Base-by-base conservation (phyloP, 2,113 vertebrate species). In the Corythaixoides concolor region DNA sequence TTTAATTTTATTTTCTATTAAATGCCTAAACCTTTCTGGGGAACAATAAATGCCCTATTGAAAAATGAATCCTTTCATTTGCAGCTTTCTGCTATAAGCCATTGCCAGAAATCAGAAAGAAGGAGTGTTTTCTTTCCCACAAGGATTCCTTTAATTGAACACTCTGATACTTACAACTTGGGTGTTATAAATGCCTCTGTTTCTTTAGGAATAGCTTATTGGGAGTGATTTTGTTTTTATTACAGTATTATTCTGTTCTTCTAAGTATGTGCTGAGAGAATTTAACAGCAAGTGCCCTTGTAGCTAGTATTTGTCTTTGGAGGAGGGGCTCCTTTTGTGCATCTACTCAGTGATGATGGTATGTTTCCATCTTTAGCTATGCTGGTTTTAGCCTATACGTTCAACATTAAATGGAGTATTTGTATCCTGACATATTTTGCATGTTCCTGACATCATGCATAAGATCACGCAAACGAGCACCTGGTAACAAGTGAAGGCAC, bases 31-130 rank as follows among this genome's bases (percentile, higher is more conserved):
- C 33, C 26, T 77, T 84, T 80, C 30, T 67, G 41, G 14, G 32
- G 39, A 94, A 82, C 33, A 79, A 30, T 74, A 63, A 77, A 87
- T 47, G 8, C 8, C 6, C 8, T 49, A 24, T 41, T 88, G 58
- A 85, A 85, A 90, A 76, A 39, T 18, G 5, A 62, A 72, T 95
- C 52, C 68, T 96, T 97, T 90, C 11, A 93, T 97, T 96, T 98
- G 85, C 85, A 97, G 69, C 26, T 95, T 97, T 96, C 78, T 95
- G 72, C 90, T 95, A 64, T 63, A 91, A 96, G 63, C 68, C 52
- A 80, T 85, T 96, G 74, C 59, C 86, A 91, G 82, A 77, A 95
- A 89, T 90, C 76, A 91, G 85, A 84, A 83, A 89, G 37, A 68
- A 22, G 12, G 69, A 96, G 43, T 93, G 87, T 92, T 94, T 94